These are phyloP conservation scores for Tuta absoluta DNA, from an alignment of 2,888 invertebrate species.

Conservation along the genomic window DNA sequence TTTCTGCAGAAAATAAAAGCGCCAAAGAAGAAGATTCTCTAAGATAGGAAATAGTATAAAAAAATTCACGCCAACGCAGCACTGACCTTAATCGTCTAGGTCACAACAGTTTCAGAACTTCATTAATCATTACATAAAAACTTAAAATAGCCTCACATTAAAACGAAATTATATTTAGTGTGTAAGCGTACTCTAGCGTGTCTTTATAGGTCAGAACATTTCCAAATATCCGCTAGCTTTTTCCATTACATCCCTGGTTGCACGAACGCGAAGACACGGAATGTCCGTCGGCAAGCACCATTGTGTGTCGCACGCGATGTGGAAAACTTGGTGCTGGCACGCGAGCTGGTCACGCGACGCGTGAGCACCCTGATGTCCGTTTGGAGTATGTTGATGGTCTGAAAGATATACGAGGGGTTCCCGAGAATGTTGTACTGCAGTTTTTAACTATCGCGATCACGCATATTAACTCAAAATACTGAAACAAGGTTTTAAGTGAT, in stretches of 20 bases:
- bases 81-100: background rate
- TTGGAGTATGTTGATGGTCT: background rate
- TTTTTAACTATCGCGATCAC: too few species aligned
- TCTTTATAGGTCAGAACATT: slow-evolving; percentile 17
- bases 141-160: slow-evolving; percentile 6
- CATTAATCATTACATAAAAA: background rate
- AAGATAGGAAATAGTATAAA: too few species aligned
- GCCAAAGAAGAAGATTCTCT: too few species aligned
- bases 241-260: slow-evolving; percentile 34
- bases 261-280: slow-evolving; percentile 29
- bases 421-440: background rate
- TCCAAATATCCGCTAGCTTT: slow-evolving; percentile 17
- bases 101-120: background rate
- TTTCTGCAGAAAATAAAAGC: too few species aligned
- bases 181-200: slow-evolving; percentile 8
- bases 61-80: background rate
- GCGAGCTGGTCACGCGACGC: slow-evolving; percentile 30
- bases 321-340: slow-evolving; percentile 57
- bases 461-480: too few species aligned
- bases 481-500: too few species aligned
- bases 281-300: slow-evolving; percentile 43
- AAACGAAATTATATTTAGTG: slow-evolving; percentile 2
- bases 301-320: slow-evolving; percentile 55
- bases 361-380: slow-evolving; percentile 6
- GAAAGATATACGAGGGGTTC: background rate